These are phyloP conservation scores for Platycercus adscitus DNA, from an alignment of 2,113 vertebrate species.

Conservation along the genomic window DNA sequence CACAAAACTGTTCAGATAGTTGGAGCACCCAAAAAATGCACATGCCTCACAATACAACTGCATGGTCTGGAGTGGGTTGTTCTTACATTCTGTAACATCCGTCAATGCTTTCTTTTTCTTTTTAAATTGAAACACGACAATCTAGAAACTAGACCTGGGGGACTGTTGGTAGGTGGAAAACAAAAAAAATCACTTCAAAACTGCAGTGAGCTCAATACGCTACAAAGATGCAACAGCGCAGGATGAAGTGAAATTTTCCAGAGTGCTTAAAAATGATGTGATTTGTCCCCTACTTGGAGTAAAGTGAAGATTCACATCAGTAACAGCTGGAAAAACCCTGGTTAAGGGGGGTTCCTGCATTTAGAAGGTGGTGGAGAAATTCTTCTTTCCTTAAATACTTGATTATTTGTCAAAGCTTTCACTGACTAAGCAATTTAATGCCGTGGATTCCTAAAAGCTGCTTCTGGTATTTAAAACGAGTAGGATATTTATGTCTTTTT, in stretches of 20 bases:
- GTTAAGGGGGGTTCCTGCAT: not conserved
- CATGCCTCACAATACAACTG: constrained; percentile 60
- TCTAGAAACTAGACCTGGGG: constrained; percentile 58
- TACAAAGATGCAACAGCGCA: constrained; percentile 61
- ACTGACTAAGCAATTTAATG: not conserved
- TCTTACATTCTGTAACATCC: constrained; percentile 54
- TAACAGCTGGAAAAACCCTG: not conserved
- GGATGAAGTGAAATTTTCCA: constrained; percentile 44
- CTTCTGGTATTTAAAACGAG: constrained; percentile 61
- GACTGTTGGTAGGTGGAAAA: constrained; percentile 17
- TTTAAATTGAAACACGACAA: constrained; percentile 28
- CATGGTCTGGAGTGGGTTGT: constrained; percentile 68
- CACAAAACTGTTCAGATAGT: constrained; percentile 8
- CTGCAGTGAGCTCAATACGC: constrained; percentile 61
- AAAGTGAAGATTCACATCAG: constrained; percentile 63
- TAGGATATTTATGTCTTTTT: constrained; percentile 24
- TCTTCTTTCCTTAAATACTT: constrained; percentile 12
- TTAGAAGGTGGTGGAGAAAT: not conserved
- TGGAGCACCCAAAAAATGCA: constrained; percentile 63
- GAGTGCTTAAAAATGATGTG: constrained; percentile 35
- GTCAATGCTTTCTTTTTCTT: constrained; percentile 18
- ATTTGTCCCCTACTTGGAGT: constrained; percentile 15
- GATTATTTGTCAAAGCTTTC: constrained; percentile 13
- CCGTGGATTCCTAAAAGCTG: constrained; percentile 49
- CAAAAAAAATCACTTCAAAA: constrained; percentile 49